phyloP scores from a whole-genome alignment of 2,888 invertebrate genomes.

The Cecidostiba fungosa region DNA sequence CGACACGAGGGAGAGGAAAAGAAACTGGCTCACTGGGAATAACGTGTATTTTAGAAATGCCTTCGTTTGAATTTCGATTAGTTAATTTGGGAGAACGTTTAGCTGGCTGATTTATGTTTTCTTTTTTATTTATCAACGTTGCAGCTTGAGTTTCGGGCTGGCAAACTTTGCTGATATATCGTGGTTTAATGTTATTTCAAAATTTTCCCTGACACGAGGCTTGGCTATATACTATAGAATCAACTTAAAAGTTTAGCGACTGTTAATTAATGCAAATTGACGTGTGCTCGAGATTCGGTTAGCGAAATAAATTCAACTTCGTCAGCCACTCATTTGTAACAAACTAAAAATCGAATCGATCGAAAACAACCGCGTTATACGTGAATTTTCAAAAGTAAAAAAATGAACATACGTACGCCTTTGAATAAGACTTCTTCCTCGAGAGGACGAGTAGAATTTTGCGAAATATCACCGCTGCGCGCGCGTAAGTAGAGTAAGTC shows the following conservation, averaged over 20 bases:
- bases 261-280: slow-evolving; percentile 9
- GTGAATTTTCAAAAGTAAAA: background rate
- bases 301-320: background rate
- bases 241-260: background rate
- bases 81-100: background rate
- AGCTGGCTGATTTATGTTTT: background rate
- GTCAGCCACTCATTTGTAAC: background rate
- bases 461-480: background rate
- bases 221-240: background rate
- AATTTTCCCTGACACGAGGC: background rate
- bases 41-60: background rate
- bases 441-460: background rate
- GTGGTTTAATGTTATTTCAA: background rate
- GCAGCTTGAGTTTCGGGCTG: background rate
- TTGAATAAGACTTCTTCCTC: background rate
- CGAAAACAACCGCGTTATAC: too few species aligned
- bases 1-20: background rate
- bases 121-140: background rate
- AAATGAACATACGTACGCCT: background rate
- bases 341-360: background rate
- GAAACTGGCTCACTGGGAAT: background rate
- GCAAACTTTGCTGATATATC: background rate
- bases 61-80: background rate
- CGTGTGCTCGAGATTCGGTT: background rate
- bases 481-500: slow-evolving; percentile 41